These are phyloP conservation scores for Aplodontia rufa DNA, from an alignment of 2,113 vertebrate genomes.

Conservation along the genomic window DNA sequence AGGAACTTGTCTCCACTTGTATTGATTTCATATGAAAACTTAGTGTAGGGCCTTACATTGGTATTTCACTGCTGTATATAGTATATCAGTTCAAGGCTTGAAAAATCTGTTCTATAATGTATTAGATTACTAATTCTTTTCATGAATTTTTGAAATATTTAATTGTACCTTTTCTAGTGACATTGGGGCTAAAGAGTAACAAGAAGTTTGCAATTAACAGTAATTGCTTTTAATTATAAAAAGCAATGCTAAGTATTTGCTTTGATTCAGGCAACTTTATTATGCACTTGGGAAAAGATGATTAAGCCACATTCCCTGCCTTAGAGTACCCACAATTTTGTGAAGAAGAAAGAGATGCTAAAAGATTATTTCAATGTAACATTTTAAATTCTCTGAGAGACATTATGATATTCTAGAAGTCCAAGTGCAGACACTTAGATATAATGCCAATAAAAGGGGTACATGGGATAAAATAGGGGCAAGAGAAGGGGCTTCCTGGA, in stretches of 20 bases:
- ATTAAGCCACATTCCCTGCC: not conserved
- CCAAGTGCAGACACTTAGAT: not conserved
- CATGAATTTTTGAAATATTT: not conserved
- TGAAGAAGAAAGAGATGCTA: not conserved
- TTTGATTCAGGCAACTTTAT: not conserved
- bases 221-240: not conserved
- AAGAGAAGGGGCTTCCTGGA: not conserved
- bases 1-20: not conserved
- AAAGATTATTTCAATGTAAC: not conserved
- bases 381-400: not conserved
- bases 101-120: not conserved
- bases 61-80: not conserved
- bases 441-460: not conserved
- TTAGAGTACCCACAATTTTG: not conserved
- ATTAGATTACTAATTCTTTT: not conserved
- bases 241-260: not conserved
- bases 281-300: not conserved
- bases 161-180: not conserved
- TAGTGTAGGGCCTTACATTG: not conserved
- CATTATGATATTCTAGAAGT: not conserved
- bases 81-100: not conserved
- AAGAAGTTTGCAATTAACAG: not conserved
- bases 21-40: not conserved
- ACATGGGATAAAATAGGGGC: not conserved
- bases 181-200: not conserved